Evolutionary conservation across 1,140 invertebrate species (phyloP), one percentile per base, ranked within the genome.

Genomic region (Vanessa atalanta): DNA sequence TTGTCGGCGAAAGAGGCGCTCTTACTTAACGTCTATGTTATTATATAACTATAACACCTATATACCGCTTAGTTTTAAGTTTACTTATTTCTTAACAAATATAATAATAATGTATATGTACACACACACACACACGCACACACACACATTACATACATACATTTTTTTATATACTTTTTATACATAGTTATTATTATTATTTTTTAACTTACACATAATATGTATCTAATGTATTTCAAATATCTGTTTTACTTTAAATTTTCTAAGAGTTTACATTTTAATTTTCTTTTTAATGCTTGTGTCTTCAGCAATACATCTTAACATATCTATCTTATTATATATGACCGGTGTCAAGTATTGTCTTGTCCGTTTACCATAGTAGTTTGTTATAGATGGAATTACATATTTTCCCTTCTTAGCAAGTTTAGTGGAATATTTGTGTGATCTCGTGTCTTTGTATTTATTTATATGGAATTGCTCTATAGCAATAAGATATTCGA

Each of bases 401-500:
- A 50, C 48, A 50, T 50, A 13, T 50, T 50, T 50, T 37, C 31
- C 26, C 43, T 65, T 9, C 43, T 65, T 47, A 11, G 26, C 43
- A 37, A 12, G 26, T 65, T 9, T 65, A 65, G 63, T 65, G 63
- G 26, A 65, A 65, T 65, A 65, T 65, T 65, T 65, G 63, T 65
- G 63, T 65, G 63, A 43, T 65, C 63, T 65, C 26, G 9, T 65
- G 63, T 47, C 63, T 65, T 65, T 65, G 26, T 65, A 37, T 65
- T 65, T 37, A 37, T 65, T 65, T 65, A 43, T 65, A 65, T 65
- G 26, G 16, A 43, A 65, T 65, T 65, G 63, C 31, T 65, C 63
- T 65, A 65, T n/a, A 43, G 63, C 63, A 43, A 65, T 65, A 65
- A 65, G 63, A 47, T 65, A 37, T 65, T 65, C 63, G 12, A 65